A percentile compares a stretch with the other conserved stretches of the same genome.
These are phyloP conservation scores for Anolis carolinensis DNA, from an alignment of 2,113 vertebrate genomes.

Conservation along the genomic window DNA sequence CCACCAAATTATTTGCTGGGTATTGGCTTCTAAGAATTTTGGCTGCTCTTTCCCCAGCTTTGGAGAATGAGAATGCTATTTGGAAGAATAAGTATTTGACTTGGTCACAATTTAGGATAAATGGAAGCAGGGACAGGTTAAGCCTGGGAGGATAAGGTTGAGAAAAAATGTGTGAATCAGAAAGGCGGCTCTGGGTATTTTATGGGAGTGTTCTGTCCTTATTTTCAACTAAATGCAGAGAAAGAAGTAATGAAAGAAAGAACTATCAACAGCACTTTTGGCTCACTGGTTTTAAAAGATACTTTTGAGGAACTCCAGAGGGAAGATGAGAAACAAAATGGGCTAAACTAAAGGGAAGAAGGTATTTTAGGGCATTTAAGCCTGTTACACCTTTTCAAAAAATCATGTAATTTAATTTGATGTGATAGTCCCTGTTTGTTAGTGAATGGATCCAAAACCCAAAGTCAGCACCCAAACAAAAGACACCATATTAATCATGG, in stretches of 20 bases:
- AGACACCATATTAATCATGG: not conserved
- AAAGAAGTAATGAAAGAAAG: not conserved
- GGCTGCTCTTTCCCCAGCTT: not conserved
- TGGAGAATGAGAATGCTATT: not conserved
- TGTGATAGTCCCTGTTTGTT: not conserved
- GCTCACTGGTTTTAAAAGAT: not conserved
- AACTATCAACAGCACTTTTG: not conserved
- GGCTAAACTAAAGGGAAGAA: not conserved
- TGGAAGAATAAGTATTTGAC: not conserved
- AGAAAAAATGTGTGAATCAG: not conserved
- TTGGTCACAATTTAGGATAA: not conserved
- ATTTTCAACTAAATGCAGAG: not conserved
- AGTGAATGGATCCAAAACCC: not conserved
- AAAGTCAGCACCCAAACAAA: not conserved
- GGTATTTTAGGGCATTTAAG: not conserved
- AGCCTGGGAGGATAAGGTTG: not conserved
- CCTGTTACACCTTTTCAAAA: not conserved
- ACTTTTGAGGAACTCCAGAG: not conserved
- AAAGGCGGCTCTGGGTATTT: not conserved
- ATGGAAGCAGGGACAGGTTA: not conserved
- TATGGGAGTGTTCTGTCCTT: not conserved
- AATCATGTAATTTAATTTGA: not conserved
- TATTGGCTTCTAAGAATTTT: not conserved
- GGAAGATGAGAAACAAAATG: not conserved
- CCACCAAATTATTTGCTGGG: not conserved